Percentiles rank a stretch among this genome's conserved stretches.
phyloP scores from a whole-genome alignment of 2,113 vertebrate species.

The Amblyornis subalaris region DNA sequence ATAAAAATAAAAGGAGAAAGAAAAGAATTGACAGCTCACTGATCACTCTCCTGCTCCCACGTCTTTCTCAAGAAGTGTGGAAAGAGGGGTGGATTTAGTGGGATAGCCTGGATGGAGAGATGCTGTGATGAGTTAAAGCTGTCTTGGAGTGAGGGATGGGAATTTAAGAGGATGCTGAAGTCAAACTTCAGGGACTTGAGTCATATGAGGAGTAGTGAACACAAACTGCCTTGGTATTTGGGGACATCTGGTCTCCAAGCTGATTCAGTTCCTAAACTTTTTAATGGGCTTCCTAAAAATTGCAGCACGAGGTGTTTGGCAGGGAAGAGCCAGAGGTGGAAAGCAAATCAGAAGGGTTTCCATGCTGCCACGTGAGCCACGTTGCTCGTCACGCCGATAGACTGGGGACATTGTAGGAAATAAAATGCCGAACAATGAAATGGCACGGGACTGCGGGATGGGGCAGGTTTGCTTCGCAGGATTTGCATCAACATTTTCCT shows the following conservation, averaged over 20 bases:
- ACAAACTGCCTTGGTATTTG: neutral
- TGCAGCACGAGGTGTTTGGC: neutral
- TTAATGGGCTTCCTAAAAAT: neutral
- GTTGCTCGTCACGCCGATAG: neutral
- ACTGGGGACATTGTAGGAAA: neutral
- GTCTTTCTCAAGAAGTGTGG: neutral
- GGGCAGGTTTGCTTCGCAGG: constrained; percentile 14
- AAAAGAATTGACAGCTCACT: neutral
- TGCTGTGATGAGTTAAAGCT: neutral
- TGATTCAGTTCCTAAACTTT: neutral
- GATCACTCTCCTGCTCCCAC: neutral
- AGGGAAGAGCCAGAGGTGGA: neutral
- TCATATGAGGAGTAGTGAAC: neutral
- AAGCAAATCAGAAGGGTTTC: neutral
- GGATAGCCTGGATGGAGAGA: neutral
- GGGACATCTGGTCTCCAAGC: neutral
- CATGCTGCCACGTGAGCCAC: neutral
- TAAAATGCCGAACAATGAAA: constrained; percentile 46
- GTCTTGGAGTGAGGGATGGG: neutral
- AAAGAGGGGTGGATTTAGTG: neutral
- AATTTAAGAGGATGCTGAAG: neutral
- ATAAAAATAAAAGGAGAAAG: neutral
- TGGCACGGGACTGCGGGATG: neutral
- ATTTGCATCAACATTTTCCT: constrained; percentile 45
- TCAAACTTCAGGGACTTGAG: constrained; percentile 1